Base-by-base conservation (phyloP, 2,797 vertebrate species). In the Pagetopsis macropterus region DNA sequence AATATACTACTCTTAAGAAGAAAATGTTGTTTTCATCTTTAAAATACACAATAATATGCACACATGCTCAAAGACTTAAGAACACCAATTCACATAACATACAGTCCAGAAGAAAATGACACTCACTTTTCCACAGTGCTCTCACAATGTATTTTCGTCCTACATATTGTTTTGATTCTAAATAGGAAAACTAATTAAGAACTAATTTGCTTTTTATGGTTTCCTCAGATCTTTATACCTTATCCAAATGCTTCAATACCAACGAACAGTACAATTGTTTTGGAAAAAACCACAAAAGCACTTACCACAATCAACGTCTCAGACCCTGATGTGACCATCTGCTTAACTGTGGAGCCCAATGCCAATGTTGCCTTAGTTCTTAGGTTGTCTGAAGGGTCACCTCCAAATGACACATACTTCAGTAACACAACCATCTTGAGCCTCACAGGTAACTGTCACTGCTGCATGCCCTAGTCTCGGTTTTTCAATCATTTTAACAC, bases 211-310 rank as follows among this genome's bases (percentile, higher is more conserved):
- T 78, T 45, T 48, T 43, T 65, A 52, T 49, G 67, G 12, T 84
- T 63, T 76, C 51, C 63, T 27, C 78, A 96, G 95, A 90, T 96
- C 58, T 88, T 62, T 69, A n/a, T 96, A 66, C 65, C 87, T 43
- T 92, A 72, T 19, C 14, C 71, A n/a, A 57, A 65, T 7, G 44
- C 72, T 17, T 0, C 75, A 50, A 2, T 12, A 1, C 3, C 65
- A 15, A 17, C 0, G 0, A 81, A 62, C 23, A 57, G 0, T 0
- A 70, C 78, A 1, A 2, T 87, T 14, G 21, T 50, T 41, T 33
- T 94, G 72, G 67, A 82, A 51, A 10, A 82, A 40, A 14, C 81
- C 17, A 72, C 17, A 7, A 56, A 79, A 51, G 71, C 70, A 0
- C 5, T 88, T 52, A 87, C 79, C 9, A 16, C 3, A 3, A 12